A percentile compares a stretch with the other conserved stretches of the same genome.
phyloP scores from a whole-genome alignment of 2,888 invertebrate genomes.

The Pristionchus mayeri region DNA sequence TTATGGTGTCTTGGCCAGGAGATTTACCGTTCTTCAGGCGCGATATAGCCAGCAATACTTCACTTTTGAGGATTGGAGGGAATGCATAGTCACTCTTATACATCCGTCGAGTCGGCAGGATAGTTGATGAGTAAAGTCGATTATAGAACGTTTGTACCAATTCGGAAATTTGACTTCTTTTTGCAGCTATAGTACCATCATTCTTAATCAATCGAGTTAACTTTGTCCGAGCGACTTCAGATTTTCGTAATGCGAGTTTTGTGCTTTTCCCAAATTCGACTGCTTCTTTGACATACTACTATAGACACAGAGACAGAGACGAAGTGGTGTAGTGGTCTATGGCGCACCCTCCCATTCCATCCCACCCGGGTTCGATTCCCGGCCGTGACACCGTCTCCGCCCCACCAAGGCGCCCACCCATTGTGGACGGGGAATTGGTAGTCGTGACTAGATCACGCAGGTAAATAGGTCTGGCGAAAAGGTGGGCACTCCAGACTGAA shows the following conservation, averaged over 20 bases:
- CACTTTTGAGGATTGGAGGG: conserved; percentile 9
- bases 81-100: conserved; percentile 44
- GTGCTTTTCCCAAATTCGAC: background rate
- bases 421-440: too few relatives aligned
- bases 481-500: too few relatives aligned
- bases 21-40: background rate
- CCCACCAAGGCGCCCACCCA: too few relatives aligned
- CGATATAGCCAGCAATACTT: background rate
- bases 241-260: background rate
- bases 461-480: too few relatives aligned
- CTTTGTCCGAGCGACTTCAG: background rate
- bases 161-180: background rate
- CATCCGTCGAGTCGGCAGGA: background rate
- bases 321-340: too few relatives aligned
- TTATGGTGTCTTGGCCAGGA: conserved; percentile 29
- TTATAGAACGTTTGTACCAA: conserved; percentile 7
- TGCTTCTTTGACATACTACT: background rate
- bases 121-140: background rate
- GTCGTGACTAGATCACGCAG: too few relatives aligned
- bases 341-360: too few relatives aligned
- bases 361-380: too few relatives aligned
- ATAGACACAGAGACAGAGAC: too few relatives aligned
- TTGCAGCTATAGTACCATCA: conserved; percentile 6
- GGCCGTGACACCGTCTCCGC: too few relatives aligned
- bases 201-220: background rate